Evolutionary conservation across 1,140 invertebrate genomes (phyloP).

Genomic region (Drosophila sproati): DNA sequence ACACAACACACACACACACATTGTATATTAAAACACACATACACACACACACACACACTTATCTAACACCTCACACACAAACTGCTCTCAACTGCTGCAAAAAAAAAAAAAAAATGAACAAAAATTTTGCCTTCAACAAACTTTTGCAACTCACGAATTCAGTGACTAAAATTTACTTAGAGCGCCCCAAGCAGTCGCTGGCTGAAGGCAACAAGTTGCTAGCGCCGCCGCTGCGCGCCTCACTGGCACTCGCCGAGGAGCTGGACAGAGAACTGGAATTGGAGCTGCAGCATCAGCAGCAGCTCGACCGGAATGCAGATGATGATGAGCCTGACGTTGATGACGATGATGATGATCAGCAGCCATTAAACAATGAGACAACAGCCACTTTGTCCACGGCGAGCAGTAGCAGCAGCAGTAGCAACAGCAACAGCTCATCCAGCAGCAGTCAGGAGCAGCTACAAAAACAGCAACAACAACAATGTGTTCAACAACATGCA

Average conservation of each 20-base stretch:
- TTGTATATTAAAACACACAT: conserved; percentile 23
- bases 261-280: conserved; percentile 70
- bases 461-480: conserved; percentile 42
- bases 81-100: conserved; percentile 39
- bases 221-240: conserved; percentile 68
- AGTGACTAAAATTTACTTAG: conserved; percentile 81
- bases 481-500: conserved; percentile 32
- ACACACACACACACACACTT: conserved; percentile 62
- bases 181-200: conserved; percentile 50
- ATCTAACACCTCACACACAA: conserved; percentile 48
- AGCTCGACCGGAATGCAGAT: conserved; percentile 10
- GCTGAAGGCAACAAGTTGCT: conserved; percentile 45
- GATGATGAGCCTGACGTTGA: conserved; percentile 62
- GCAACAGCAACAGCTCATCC: conserved; percentile 13
- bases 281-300: conserved; percentile 27
- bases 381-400: conserved; percentile 63
- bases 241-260: conserved; percentile 66
- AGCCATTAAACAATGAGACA: conserved; percentile 72
- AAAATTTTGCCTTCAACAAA: conserved; percentile 28
- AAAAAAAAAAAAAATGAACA: conserved; percentile 21
- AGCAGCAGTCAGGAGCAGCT: conserved; percentile 59
- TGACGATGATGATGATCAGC: conserved; percentile 74
- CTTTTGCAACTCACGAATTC: conserved; percentile 44
- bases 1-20: conserved; percentile 36
- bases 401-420: conserved; percentile 53